phyloP scores from a whole-genome alignment of 2,113 vertebrate species.

The Albula glossodonta region DNA sequence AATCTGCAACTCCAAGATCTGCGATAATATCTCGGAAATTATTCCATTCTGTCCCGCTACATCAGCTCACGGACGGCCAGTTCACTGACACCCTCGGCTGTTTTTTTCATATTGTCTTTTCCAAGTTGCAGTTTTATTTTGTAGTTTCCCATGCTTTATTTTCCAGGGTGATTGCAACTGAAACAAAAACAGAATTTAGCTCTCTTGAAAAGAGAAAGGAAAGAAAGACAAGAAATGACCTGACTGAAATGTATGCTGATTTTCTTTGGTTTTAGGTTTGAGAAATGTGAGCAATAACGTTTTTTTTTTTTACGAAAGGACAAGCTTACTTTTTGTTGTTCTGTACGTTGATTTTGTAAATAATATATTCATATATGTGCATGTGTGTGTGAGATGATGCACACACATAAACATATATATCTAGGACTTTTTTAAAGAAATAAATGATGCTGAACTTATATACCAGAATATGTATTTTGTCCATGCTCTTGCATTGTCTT shows the following conservation, averaged over 20 bases:
- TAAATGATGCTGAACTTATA: not conserved
- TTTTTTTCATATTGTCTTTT: not conserved
- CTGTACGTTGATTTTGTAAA: slow-evolving; percentile 41
- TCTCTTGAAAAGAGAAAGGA: not conserved
- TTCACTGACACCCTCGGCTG: not conserved
- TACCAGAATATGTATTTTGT: not conserved
- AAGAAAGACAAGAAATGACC: not conserved
- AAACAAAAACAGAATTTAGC: not conserved
- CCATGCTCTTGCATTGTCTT: not conserved
- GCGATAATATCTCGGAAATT: not conserved
- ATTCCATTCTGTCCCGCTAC: not conserved
- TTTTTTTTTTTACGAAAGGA: slow-evolving; percentile 37
- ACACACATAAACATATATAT: not conserved
- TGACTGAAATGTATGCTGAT: not conserved
- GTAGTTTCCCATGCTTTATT: not conserved
- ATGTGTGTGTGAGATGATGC: not conserved
- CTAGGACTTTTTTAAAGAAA: not conserved
- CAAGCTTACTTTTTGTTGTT: slow-evolving; percentile 4
- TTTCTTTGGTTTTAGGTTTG: slow-evolving; percentile 1
- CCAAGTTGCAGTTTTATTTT: not conserved
- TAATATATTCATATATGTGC: slow-evolving; percentile 28
- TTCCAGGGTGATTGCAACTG: not conserved
- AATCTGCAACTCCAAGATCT: not conserved
- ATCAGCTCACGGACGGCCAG: not conserved
- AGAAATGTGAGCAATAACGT: slow-evolving; percentile 20